Percentiles rank a stretch among this genome's conserved stretches.
These are phyloP conservation scores for Tricholauxania praeusta DNA, from an alignment of 2,888 invertebrate species.

Conservation along the genomic window DNA sequence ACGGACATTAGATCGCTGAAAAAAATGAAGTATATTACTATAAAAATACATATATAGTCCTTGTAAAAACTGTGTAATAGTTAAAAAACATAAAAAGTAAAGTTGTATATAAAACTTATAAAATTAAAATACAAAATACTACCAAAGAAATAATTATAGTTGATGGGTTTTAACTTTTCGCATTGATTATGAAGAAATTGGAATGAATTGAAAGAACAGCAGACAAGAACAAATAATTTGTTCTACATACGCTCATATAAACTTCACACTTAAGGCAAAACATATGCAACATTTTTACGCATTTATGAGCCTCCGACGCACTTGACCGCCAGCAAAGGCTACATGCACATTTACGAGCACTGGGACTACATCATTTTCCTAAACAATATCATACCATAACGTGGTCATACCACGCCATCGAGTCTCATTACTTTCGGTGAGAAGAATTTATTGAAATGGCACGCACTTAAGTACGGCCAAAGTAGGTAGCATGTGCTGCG, in stretches of 20 bases:
- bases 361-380: too few relatives aligned
- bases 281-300: conserved; percentile 28
- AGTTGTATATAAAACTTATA: too few relatives aligned
- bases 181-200: neutral
- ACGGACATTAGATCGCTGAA: conserved; percentile 66
- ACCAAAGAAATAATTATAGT: too few relatives aligned
- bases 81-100: neutral
- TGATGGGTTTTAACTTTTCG: too few relatives aligned
- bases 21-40: neutral
- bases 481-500: conserved; percentile 56
- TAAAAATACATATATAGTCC: neutral
- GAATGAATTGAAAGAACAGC: neutral
- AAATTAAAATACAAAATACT: too few relatives aligned
- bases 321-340: conserved; percentile 28
- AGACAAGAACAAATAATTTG: too few relatives aligned
- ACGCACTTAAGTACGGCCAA: conserved; percentile 41
- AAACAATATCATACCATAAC: too few relatives aligned
- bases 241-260: neutral
- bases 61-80: conserved; percentile 11
- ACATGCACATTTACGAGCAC: too few relatives aligned
- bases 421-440: neutral
- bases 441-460: neutral
- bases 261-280: conserved; percentile 32
- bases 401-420: conserved; percentile 1
- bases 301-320: conserved; percentile 8